These are phyloP conservation scores for Protodeltote pygarga DNA, from an alignment of 2,888 invertebrate species.

Conservation along the genomic window DNA sequence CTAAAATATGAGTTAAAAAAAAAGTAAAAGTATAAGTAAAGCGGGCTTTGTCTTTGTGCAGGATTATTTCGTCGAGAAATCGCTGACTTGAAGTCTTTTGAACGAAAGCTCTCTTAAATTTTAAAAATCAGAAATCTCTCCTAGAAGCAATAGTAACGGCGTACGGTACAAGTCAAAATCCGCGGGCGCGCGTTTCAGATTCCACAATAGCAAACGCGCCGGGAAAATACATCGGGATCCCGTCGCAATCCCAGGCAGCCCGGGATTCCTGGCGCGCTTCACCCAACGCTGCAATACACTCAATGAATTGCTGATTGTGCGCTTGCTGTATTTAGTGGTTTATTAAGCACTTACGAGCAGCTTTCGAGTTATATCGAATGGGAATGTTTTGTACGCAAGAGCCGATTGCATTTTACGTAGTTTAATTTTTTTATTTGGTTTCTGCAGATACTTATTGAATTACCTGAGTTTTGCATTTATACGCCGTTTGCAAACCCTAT, in stretches of 20 bases:
- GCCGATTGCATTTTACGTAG: background rate
- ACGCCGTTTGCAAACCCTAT: too few species aligned
- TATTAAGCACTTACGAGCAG: constrained; percentile 36
- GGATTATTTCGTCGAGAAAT: background rate
- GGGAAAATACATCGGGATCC: constrained; percentile 49
- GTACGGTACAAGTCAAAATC: constrained; percentile 37
- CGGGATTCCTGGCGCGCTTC: constrained; percentile 52
- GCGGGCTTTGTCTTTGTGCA: too few species aligned
- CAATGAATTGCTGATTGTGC: constrained; percentile 51
- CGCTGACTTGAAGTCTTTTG: background rate
- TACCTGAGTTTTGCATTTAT: too few species aligned
- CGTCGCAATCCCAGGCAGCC: constrained; percentile 46
- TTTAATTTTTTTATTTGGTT: too few species aligned
- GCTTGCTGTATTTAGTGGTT: constrained; percentile 46
- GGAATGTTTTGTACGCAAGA: background rate
- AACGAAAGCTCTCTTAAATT: constrained; percentile 8
- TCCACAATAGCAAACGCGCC: constrained; percentile 45
- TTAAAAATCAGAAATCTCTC: constrained; percentile 36
- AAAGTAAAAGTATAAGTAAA: too few species aligned
- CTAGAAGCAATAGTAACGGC: constrained; percentile 22
- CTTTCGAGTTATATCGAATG: background rate
- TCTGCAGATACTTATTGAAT: too few species aligned
- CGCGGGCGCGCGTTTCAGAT: constrained; percentile 40
- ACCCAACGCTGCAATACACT: constrained; percentile 43
- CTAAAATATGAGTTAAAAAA: background rate